A percentile compares a stretch with the other conserved stretches of the same genome.
These are phyloP conservation scores for Apodemia zela DNA, from an alignment of 2,888 invertebrate species.

Conservation along the genomic window DNA sequence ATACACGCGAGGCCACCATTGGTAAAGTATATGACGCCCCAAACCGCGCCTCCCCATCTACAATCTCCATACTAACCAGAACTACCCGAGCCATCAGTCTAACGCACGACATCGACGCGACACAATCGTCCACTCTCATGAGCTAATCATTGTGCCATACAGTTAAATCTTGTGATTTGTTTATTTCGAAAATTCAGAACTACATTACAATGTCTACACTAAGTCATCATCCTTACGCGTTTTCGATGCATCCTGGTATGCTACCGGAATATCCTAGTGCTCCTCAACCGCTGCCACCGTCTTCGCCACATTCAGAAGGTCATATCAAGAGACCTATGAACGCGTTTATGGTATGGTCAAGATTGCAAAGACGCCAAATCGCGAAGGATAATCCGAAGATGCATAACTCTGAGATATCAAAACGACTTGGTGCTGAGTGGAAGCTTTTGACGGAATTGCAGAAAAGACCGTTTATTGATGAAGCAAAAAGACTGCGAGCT, in stretches of 20 bases:
- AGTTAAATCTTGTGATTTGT: conserved; percentile 44
- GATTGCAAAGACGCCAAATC: conserved; percentile 94
- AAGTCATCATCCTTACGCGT: conserved; percentile 77
- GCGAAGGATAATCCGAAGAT: conserved; percentile 96
- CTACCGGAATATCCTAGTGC: conserved; percentile 66
- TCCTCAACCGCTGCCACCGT: conserved; percentile 68
- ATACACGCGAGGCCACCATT: conserved; percentile 49
- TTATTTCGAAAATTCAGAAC: conserved; percentile 36
- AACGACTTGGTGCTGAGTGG: conserved; percentile 96
- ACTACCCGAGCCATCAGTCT: conserved; percentile 58
- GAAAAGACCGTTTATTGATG: conserved; percentile 96
- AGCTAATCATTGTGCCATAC: conserved; percentile 69
- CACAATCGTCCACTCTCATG: conserved; percentile 61
- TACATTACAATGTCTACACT: conserved; percentile 64
- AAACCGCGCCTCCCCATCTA: conserved; percentile 58
- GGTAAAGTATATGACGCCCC: conserved; percentile 53
- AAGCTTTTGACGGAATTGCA: conserved; percentile 92
- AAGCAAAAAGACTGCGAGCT: conserved; percentile 93
- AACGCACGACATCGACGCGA: conserved; percentile 71
- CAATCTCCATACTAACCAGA: conserved; percentile 53
- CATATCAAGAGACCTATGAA: conserved; percentile 99
- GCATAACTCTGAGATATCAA: conserved; percentile 95
- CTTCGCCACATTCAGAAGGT: conserved; percentile 80
- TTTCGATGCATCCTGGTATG: conserved; percentile 75
- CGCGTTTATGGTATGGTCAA: conserved; percentile 98